These are phyloP conservation scores for Drosophila kepulauana DNA, from an alignment of 1,140 invertebrate species.

Conservation along the genomic window DNA sequence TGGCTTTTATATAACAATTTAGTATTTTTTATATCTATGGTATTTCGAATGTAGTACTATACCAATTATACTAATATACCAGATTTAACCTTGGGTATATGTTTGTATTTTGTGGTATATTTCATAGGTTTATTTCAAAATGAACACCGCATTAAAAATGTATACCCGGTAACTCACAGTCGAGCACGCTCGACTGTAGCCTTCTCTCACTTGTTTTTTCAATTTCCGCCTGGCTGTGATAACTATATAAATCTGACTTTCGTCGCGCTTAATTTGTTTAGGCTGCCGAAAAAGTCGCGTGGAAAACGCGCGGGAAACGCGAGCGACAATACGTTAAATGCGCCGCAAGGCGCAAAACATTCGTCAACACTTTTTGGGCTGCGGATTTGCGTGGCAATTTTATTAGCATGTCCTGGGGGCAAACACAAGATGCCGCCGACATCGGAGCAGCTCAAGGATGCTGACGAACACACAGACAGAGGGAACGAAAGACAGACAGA, in stretches of 20 bases:
- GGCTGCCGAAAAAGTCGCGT: conserved; percentile 3
- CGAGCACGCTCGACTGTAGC: too few relatives aligned
- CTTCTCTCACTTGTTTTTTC: conserved; percentile 11
- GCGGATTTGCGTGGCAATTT: conserved; percentile 75
- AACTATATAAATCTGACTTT: conserved; percentile 58
- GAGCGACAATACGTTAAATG: conserved; percentile 37
- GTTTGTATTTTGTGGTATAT: too few relatives aligned
- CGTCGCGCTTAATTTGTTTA: conserved; percentile 75
- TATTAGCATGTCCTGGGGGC: conserved; percentile 76
- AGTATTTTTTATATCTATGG: too few relatives aligned
- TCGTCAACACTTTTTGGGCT: conserved; percentile 62
- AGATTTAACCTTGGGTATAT: too few relatives aligned
- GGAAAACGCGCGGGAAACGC: conserved; percentile 66
- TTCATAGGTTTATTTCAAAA: too few relatives aligned
- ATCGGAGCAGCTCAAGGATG: conserved; percentile 58
- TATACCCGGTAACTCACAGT: too few relatives aligned
- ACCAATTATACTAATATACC: too few relatives aligned
- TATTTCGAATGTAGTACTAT: too few relatives aligned
- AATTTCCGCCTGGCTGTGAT: conserved; percentile 40
- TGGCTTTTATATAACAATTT: too few relatives aligned
- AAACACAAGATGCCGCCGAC: conserved; percentile 16
- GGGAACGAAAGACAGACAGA: not conserved
- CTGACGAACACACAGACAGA: conserved; percentile 29
- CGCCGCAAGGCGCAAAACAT: conserved; percentile 40
- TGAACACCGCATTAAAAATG: too few relatives aligned